Evolutionary conservation across 2,797 vertebrate species (phyloP), one percentile per base, ranked within the genome.

Genomic region (Lacerta bilineata): DNA sequence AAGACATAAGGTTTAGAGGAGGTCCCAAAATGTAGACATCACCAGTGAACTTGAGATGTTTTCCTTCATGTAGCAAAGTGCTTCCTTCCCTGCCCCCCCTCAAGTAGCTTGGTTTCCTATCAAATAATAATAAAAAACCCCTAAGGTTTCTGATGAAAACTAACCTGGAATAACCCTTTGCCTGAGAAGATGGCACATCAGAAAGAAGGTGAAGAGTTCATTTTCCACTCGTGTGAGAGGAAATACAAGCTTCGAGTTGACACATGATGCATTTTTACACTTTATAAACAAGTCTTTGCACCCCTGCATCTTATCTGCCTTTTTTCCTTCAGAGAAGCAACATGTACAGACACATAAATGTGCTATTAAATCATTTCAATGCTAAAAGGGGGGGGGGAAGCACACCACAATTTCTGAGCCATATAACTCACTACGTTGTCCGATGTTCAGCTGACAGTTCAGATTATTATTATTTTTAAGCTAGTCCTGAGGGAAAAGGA

Each of bases 381-480:
- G 95, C 90, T 92, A 94, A 96, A 91, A 93, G 96, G 71, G 55
- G n/a, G 46, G 55, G n/a, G 18, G 11, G 9, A 94, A 96, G 91
- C 91, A 80, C 68, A 83, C 20, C 75, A 72, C 27, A 95, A 96
- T 91, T 55, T 95, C 93, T 89, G 92, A 96, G 91, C 90, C 91
- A 92, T 59, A 80, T 93, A 95, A 92, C 94, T 96, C 94, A 95
- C 92, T 95, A 96, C 90, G 90, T 84, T 88, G 95, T 89, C 41
- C 17, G 95, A 95, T 96, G 95, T 95, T 95, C 96, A 94, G 90
- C 94, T 95, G 96, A 96, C 96, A 96, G 95, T 94, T 96, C 95
- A 95, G 94, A 95, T 96, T 96, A 74, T 95, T 96, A 95, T 95
- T 96, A 94, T 94, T n/a, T 39, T 66, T 13, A 95, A 97, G 96